A percentile compares a stretch with the other conserved stretches of the same genome.
Evolutionary conservation across 2,888 invertebrate genomes (phyloP).

Genomic region (Prenolepis imparis): DNA sequence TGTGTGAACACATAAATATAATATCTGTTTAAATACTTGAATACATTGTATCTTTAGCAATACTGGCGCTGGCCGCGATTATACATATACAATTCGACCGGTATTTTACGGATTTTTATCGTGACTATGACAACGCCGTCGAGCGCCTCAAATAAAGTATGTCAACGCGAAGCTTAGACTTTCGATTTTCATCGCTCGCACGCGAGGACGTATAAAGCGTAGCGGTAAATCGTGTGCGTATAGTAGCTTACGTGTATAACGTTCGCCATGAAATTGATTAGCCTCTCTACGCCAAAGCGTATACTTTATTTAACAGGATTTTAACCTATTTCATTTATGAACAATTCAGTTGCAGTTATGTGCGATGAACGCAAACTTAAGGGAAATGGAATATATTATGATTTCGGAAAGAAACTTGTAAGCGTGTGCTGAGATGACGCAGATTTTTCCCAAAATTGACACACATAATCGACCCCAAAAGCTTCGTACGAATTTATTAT

Average conservation of each 20-base stretch:
- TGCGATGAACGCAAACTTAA: neutral
- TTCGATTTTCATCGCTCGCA: constrained; percentile 34
- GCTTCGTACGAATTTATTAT: constrained; percentile 6
- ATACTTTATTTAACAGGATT: neutral
- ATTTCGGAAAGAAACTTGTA: neutral
- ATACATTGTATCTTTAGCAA: neutral
- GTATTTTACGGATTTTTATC: neutral
- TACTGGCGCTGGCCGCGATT: neutral
- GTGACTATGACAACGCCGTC: neutral
- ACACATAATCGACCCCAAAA: neutral
- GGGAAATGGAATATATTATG: constrained; percentile 5
- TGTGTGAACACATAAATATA: neutral
- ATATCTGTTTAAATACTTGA: neutral
- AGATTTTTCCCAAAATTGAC: neutral
- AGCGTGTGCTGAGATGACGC: neutral
- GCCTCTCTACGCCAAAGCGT: neutral
- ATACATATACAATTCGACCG: neutral
- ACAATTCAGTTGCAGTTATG: neutral
- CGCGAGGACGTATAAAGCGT: constrained; percentile 10
- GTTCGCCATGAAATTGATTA: constrained; percentile 17
- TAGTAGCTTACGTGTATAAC: neutral
- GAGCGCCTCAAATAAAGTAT: constrained; percentile 5
- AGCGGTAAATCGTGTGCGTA: constrained; percentile 3
- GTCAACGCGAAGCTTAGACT: constrained; percentile 22
- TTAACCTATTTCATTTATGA: neutral